Percentiles rank a stretch among this genome's conserved stretches.
These are phyloP conservation scores for Electrophaes corylata DNA, from an alignment of 2,888 invertebrate genomes.

Conservation along the genomic window DNA sequence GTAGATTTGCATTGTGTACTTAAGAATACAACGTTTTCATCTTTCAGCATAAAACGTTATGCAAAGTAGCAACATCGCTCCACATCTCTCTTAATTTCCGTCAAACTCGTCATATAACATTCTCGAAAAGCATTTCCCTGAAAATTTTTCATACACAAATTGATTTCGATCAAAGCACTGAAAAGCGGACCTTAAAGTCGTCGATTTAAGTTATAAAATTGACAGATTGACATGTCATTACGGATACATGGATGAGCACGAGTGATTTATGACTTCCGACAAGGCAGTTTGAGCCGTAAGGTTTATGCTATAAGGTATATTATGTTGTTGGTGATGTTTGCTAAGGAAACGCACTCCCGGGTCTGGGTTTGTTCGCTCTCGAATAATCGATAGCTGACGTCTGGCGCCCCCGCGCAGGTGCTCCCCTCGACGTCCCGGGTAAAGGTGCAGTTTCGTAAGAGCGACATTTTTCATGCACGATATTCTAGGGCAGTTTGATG, in stretches of 20 bases:
- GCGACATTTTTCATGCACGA: not conserved
- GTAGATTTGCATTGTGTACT: not conserved
- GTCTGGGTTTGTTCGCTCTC: slow-evolving; percentile 76
- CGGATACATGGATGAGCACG: slow-evolving; percentile 59
- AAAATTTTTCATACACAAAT: slow-evolving; percentile 65
- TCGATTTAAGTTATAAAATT: slow-evolving; percentile 51
- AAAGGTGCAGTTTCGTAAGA: slow-evolving; percentile 44
- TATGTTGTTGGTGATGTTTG: slow-evolving; percentile 48
- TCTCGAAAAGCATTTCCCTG: slow-evolving; percentile 64
- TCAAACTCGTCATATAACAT: slow-evolving; percentile 52
- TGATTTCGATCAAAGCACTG: slow-evolving; percentile 51
- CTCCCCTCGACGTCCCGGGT: slow-evolving; percentile 55
- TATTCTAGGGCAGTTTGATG: no score
- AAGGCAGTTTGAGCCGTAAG: slow-evolving; percentile 53
- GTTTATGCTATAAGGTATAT: slow-evolving; percentile 50
- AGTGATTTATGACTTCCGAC: slow-evolving; percentile 60
- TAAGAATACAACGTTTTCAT: not conserved
- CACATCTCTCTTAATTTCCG: slow-evolving; percentile 45
- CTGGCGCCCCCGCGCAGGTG: slow-evolving; percentile 74
- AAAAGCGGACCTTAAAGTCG: slow-evolving; percentile 46
- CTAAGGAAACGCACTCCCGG: slow-evolving; percentile 67
- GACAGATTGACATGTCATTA: slow-evolving; percentile 56
- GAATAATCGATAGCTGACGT: slow-evolving; percentile 84
- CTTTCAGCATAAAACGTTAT: slow-evolving; percentile 6
- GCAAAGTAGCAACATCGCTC: slow-evolving; percentile 31